A percentile compares a stretch with the other conserved stretches of the same genome.
Conservation (phyloP, 2,888 invertebrate species). For the Metacarcinus magister region DNA sequence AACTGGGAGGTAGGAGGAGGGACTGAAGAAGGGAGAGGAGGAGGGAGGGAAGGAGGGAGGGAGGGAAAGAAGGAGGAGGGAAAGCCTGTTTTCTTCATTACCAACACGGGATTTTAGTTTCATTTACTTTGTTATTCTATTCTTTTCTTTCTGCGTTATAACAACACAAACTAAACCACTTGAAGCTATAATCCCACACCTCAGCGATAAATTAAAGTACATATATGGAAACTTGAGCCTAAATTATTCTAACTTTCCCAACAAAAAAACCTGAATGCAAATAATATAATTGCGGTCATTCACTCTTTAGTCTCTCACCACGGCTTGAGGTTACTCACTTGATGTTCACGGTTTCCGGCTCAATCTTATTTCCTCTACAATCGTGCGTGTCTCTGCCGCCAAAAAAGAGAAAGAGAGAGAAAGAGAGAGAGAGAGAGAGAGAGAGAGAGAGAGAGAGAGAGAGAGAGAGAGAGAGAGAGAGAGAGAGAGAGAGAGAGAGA, state of each 20-base stretch:
- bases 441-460: no score
- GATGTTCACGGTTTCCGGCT: neutral
- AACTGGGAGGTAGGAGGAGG: neutral
- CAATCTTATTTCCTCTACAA: neutral
- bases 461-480: no score
- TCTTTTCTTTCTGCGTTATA: neutral
- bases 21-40: neutral
- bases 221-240: neutral
- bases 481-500: no score
- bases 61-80: neutral
- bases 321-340: neutral
- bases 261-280: neutral
- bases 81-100: constrained; percentile 27
- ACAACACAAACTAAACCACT: neutral
- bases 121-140: neutral
- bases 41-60: neutral
- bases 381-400: neutral
- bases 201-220: neutral
- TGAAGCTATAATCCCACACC: no score
- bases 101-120: neutral
- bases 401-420: neutral
- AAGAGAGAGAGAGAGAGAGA: no score
- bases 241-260: neutral
- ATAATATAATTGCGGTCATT: no score
- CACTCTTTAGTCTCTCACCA: neutral